phyloP scores from a whole-genome alignment of 35 echinoderm and acorn worm genomes.

The Anneissia japonica region DNA sequence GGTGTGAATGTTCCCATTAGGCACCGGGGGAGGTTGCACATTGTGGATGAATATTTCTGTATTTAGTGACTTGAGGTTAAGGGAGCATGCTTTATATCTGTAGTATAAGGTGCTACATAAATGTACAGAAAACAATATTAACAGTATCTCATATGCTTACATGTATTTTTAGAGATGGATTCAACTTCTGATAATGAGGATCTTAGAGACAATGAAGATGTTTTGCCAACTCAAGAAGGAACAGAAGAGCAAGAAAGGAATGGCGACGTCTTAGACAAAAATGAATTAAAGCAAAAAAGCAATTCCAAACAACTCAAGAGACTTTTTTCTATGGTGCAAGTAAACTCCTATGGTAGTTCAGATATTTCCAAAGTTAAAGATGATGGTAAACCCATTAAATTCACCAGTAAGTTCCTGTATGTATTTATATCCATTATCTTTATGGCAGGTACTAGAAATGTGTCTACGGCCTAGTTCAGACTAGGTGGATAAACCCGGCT shows the following conservation, averaged over 20 bases:
- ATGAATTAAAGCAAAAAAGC: neutral
- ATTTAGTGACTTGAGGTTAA: too few relatives aligned
- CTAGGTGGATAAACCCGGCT: too few relatives aligned
- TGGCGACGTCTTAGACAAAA: neutral
- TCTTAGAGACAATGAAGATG: slow-evolving; percentile 28
- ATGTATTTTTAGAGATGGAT: slow-evolving; percentile 66
- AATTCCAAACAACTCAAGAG: slow-evolving; percentile 42
- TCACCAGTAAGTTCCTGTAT: slow-evolving; percentile 76
- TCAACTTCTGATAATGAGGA: slow-evolving; percentile 68
- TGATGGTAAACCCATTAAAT: slow-evolving; percentile 76
- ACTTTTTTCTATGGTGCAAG: slow-evolving; percentile 71
- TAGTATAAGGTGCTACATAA: too few relatives aligned
- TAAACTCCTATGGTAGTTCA: slow-evolving; percentile 93
- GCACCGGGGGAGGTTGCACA: too few relatives aligned
- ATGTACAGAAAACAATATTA: too few relatives aligned
- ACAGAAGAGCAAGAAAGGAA: neutral
- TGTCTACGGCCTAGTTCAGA: too few relatives aligned
- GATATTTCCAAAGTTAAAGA: slow-evolving; percentile 76
- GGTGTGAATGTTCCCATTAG: too few relatives aligned
- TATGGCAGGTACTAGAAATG: too few relatives aligned
- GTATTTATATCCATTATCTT: too few relatives aligned
- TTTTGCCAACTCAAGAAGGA: slow-evolving; percentile 22
- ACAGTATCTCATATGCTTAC: too few relatives aligned
- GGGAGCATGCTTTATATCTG: too few relatives aligned
- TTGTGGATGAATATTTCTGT: too few relatives aligned